Evolutionary conservation across 2,888 invertebrate genomes (phyloP), one percentile per base, ranked within the genome.

Genomic region (Deilephila elpenor): DNA sequence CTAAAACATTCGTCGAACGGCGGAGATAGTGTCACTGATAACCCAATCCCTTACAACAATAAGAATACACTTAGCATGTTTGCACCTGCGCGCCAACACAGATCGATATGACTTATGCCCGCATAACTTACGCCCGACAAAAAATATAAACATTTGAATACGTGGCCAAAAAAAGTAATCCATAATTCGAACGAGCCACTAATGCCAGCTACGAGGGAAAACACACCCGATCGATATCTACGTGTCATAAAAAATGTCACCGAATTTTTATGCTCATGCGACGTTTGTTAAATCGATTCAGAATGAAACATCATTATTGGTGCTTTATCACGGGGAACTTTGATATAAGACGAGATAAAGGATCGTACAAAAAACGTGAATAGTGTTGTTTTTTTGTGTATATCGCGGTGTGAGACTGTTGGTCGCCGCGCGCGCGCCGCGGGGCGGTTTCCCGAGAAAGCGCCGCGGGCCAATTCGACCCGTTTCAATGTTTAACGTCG

Each of bases 31-130:
- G 94, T 94, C 94, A 94, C 89, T 90, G 94, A 94, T 94, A 94
- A 94, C 89, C 89, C 91, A 91, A 93, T 91, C 94, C 93, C 92
- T 93, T 92, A 93, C 89, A 93, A 94, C 93, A 94, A 94, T 94
- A 89, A 92, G 92, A 93, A 93, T 86, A 93, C 93, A 94, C 93
- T 94, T 94, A 93, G 90, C 93, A 92, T 93, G 93, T 94, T 94
- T 94, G 93, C 94, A 94, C 94, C 94, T 94, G 94, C 94, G 82
- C 81, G 86, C 86, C 87, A 81, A 78, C 83, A 80, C 83, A 88
- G 88, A 89, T 89, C 87, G 88, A 93, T 92, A 88, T 84, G 80
- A 83, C 85, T 85, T 82, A 79, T 79, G 82, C 88, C 90, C 89
- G 88, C 89, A 90, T 90, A 89, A 88, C 85, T 87, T 86, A 83